These are phyloP conservation scores for Macrotus californicus DNA, from an alignment of 2,113 vertebrate genomes.

Conservation along the genomic window DNA sequence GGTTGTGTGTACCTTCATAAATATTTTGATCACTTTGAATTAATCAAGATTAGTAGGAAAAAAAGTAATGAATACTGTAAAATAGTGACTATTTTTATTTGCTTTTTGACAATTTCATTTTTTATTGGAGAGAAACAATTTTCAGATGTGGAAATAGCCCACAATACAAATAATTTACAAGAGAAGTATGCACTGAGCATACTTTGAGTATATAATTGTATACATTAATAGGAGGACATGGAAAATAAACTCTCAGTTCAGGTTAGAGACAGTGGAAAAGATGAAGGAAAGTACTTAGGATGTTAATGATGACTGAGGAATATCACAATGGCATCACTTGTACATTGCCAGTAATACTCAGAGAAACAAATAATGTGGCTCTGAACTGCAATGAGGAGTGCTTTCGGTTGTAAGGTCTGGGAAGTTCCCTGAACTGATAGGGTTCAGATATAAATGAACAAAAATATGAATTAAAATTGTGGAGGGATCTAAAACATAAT, in stretches of 20 bases:
- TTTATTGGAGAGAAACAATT: not conserved
- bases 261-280: not conserved
- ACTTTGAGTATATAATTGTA: too few relatives aligned
- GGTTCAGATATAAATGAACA: not conserved
- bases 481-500: not conserved
- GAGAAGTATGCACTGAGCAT: not conserved
- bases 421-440: not conserved
- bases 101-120: not conserved
- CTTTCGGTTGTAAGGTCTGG: not conserved
- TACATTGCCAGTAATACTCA: not conserved
- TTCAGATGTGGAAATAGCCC: not conserved
- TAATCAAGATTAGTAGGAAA: not conserved
- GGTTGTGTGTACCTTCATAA: not conserved
- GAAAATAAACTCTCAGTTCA: not conserved
- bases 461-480: not conserved
- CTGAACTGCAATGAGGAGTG: not conserved
- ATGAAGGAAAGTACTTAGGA: not conserved
- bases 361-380: not conserved
- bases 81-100: not conserved
- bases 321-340: not conserved
- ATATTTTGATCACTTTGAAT: not conserved
- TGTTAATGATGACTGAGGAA: not conserved
- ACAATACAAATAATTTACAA: not conserved
- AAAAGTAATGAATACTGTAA: not conserved
- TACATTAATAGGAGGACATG: not conserved